Conservation (phyloP, 1,140 invertebrate genomes). For the Paramacrobiotus metropolitanus region DNA sequence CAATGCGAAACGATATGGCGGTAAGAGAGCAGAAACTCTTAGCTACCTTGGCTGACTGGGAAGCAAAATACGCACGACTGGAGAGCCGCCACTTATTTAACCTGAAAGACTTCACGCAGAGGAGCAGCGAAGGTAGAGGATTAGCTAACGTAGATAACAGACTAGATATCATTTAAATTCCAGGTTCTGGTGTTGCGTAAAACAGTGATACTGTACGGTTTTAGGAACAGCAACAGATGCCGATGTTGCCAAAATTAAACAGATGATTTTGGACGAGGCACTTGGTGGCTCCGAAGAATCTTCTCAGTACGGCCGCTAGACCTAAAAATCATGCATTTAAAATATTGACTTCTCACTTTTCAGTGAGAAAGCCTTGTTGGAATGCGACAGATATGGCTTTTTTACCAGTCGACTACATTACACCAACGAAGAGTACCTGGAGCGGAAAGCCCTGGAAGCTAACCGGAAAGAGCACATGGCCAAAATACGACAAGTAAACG, state of each 20-base stretch:
- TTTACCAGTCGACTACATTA: background rate
- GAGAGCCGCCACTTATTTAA: background rate
- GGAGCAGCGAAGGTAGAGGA: constrained; percentile 11
- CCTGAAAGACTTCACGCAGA: background rate
- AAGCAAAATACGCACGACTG: background rate
- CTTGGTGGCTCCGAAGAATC: background rate
- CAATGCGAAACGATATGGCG: background rate
- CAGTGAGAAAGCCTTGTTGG: background rate
- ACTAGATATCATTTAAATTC: too few relatives aligned
- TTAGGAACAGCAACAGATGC: too few relatives aligned
- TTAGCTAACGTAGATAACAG: too few relatives aligned
- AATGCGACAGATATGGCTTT: background rate
- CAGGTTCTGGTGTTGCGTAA: too few relatives aligned
- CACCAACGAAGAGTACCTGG: background rate
- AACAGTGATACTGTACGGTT: too few relatives aligned
- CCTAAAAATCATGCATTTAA: too few relatives aligned
- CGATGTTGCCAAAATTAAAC: background rate
- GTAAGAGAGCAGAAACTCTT: background rate
- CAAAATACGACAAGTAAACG: background rate
- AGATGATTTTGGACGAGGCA: background rate
- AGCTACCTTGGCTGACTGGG: background rate
- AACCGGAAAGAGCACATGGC: background rate
- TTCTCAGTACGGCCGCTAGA: background rate
- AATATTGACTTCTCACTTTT: background rate
- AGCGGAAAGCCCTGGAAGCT: background rate